Evolutionary conservation across 2,113 vertebrate species (phyloP).

Genomic region (Rhizomys pruinosus): DNA sequence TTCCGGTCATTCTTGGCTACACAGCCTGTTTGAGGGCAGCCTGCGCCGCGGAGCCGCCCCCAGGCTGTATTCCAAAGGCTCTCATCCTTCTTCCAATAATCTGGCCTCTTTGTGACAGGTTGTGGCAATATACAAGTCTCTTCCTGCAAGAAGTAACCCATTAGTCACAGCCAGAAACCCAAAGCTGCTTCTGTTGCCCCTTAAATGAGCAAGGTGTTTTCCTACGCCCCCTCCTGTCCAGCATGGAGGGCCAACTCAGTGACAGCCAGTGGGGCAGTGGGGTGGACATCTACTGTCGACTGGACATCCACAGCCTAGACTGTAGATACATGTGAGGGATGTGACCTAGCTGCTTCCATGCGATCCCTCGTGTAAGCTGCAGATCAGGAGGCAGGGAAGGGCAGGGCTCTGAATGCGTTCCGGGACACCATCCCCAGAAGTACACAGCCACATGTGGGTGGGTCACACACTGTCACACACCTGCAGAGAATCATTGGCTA

Average conservation of each 20-base stretch:
- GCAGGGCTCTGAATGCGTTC: too few relatives aligned
- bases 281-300: too few relatives aligned
- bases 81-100: neutral
- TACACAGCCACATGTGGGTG: rapidly evolving
- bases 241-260: neutral
- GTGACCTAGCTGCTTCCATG: neutral
- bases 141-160: neutral
- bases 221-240: neutral
- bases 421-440: neutral
- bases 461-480: neutral
- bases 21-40: neutral
- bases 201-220: neutral
- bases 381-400: neutral
- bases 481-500: neutral
- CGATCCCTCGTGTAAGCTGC: neutral
- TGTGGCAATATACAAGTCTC: neutral
- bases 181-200: neutral
- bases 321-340: rapidly evolving
- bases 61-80: neutral
- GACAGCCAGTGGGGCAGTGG: too few relatives aligned
- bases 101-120: neutral
- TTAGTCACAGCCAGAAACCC: neutral
- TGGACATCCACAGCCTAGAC: neutral
- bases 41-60: neutral
- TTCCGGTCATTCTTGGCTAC: too few relatives aligned